Evolutionary conservation across 2,888 invertebrate species (phyloP).

Genomic region (Acanthosepion pharaonis): DNA sequence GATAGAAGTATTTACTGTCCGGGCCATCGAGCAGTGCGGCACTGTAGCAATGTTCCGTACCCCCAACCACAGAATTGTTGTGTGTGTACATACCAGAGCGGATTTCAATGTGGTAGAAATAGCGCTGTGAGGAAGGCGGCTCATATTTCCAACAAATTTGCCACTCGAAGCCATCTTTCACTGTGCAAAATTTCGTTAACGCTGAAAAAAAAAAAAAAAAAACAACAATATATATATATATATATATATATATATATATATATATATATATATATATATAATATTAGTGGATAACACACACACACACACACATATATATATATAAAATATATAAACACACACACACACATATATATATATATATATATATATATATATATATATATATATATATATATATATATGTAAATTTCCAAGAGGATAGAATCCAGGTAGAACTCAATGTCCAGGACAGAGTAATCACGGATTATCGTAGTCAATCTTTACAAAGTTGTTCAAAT

Average conservation of each 20-base stretch:
- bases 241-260: not conserved
- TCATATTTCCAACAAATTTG: not conserved
- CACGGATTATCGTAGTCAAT: not conserved
- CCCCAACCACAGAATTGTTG: not conserved
- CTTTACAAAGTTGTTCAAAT: not conserved
- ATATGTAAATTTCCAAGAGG: not conserved
- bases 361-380: not conserved
- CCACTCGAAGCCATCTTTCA: not conserved
- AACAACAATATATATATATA: not conserved
- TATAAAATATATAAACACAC: no score
- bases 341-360: no score
- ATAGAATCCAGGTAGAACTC: no score
- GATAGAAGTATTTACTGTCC: not conserved
- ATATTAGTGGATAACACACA: no score
- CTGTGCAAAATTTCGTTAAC: not conserved
- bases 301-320: no score
- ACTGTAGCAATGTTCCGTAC: slow-evolving; percentile 34
- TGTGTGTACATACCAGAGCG: not conserved
- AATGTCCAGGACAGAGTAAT: not conserved
- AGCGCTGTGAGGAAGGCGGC: not conserved
- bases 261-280: not conserved
- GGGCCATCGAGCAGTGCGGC: not conserved
- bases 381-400: not conserved
- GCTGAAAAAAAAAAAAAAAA: not conserved
- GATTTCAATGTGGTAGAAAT: not conserved